Conservation (phyloP, 2,888 invertebrate genomes). For the Morpho helenor region DNA sequence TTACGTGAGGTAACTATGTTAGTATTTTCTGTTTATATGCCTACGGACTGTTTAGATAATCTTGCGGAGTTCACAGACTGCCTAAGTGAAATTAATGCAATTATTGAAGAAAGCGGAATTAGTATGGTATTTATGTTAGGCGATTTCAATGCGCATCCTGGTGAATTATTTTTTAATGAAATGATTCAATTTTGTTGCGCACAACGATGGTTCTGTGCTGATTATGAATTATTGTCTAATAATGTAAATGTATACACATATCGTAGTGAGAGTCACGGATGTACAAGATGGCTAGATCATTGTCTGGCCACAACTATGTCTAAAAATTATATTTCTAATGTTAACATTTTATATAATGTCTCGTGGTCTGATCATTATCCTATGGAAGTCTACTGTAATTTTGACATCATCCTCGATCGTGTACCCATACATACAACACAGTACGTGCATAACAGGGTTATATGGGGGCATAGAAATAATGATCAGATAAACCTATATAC, state of each 20-base stretch:
- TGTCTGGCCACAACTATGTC: not conserved
- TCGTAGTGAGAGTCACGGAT: too few relatives aligned
- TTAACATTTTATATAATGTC: conserved; percentile 12
- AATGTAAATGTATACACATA: not conserved
- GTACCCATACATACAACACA: not conserved
- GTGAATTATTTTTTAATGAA: not conserved
- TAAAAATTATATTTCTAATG: not conserved
- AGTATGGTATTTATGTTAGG: too few relatives aligned
- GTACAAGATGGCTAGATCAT: too few relatives aligned
- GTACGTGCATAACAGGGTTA: not conserved
- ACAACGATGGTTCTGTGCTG: not conserved
- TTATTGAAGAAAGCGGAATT: too few relatives aligned
- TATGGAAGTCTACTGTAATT: conserved; percentile 6
- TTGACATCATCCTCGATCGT: too few relatives aligned
- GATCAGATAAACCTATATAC: conserved; percentile 8
- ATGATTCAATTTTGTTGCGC: not conserved
- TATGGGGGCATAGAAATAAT: conserved; percentile 7
- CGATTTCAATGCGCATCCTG: too few relatives aligned
- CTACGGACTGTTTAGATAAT: not conserved
- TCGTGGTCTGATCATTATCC: conserved; percentile 20
- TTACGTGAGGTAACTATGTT: not conserved
- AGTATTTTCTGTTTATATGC: not conserved
- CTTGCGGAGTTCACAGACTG: not conserved
- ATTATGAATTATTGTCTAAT: not conserved
- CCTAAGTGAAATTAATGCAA: too few relatives aligned